phyloP scores from a whole-genome alignment of 2,113 vertebrate genomes.

The Seriola aureovittata region DNA sequence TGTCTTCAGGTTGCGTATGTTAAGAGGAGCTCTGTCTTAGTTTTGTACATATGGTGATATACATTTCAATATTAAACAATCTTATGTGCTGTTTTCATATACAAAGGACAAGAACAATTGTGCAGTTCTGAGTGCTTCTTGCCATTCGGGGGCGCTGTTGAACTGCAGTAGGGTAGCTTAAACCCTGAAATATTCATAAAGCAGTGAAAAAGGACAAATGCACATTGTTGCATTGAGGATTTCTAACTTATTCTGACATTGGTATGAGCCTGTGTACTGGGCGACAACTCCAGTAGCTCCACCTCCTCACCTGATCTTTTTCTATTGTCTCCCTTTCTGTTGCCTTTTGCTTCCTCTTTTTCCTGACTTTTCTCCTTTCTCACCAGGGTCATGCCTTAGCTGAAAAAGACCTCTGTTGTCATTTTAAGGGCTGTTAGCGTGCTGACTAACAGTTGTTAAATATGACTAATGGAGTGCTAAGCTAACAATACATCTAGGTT shows the following conservation, averaged over 20 bases:
- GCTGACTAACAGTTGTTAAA: conserved; percentile 65
- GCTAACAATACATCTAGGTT: conserved; percentile 39
- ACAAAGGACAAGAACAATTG: not conserved
- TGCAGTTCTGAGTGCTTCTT: not conserved
- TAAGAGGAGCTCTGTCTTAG: not conserved
- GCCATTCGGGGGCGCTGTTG: conserved; percentile 72
- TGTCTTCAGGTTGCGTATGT: not conserved
- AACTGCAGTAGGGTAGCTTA: conserved; percentile 12
- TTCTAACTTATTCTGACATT: conserved; percentile 61
- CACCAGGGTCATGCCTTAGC: conserved; percentile 53
- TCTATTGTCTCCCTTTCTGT: conserved; percentile 35
- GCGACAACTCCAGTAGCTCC: conserved; percentile 60
- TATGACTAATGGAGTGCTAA: conserved; percentile 62
- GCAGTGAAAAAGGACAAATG: conserved; percentile 35
- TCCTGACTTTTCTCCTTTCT: conserved; percentile 57
- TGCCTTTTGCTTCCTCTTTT: conserved; percentile 16
- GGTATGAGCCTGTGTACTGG: conserved; percentile 57
- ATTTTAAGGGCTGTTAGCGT: conserved; percentile 41
- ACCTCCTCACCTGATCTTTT: conserved; percentile 77
- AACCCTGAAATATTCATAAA: conserved; percentile 32
- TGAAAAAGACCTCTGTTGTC: conserved; percentile 48
- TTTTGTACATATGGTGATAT: not conserved
- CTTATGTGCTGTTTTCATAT: not conserved
- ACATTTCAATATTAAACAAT: conserved; percentile 1
- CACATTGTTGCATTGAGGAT: conserved; percentile 56